phyloP scores from a whole-genome alignment of 2,113 vertebrate genomes.

The Symphodus melops region DNA sequence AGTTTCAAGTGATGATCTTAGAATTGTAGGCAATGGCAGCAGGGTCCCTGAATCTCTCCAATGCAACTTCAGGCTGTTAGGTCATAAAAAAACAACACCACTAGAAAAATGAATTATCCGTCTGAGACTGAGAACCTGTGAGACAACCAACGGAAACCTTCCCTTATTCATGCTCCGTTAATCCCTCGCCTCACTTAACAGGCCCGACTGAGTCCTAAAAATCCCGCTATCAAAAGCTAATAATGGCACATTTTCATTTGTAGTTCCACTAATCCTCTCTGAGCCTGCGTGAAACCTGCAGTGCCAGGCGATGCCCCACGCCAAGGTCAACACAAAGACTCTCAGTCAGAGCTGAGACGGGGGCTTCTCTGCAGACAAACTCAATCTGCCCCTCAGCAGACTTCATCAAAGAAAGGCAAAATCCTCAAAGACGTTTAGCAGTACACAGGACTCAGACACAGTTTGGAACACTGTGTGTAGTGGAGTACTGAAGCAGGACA shows the following conservation, averaged over 20 bases:
- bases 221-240: conserved; percentile 51
- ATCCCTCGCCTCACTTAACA: conserved; percentile 12
- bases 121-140: background rate
- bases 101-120: background rate
- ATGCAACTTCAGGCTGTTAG: background rate
- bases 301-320: conserved; percentile 4
- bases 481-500: background rate
- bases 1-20: background rate
- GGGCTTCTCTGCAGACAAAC: background rate
- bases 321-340: conserved; percentile 35
- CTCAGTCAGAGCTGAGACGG: background rate
- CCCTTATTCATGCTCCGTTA: conserved; percentile 4
- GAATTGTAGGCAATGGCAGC: accelerated
- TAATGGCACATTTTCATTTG: conserved; percentile 50
- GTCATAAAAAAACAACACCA: background rate
- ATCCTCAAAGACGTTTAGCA: background rate
- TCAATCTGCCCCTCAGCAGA: conserved; percentile 22
- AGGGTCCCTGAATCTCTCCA: background rate
- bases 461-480: background rate
- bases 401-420: conserved; percentile 21
- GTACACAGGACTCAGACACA: background rate
- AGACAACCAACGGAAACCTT: conserved; percentile 9
- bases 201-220: conserved; percentile 9
- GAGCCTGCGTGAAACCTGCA: conserved; percentile 26
- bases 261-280: conserved; percentile 49